Percentiles rank a stretch among this genome's conserved stretches.
These are phyloP conservation scores for Agriopis aurantiaria DNA, from an alignment of 2,888 invertebrate species.

Conservation along the genomic window DNA sequence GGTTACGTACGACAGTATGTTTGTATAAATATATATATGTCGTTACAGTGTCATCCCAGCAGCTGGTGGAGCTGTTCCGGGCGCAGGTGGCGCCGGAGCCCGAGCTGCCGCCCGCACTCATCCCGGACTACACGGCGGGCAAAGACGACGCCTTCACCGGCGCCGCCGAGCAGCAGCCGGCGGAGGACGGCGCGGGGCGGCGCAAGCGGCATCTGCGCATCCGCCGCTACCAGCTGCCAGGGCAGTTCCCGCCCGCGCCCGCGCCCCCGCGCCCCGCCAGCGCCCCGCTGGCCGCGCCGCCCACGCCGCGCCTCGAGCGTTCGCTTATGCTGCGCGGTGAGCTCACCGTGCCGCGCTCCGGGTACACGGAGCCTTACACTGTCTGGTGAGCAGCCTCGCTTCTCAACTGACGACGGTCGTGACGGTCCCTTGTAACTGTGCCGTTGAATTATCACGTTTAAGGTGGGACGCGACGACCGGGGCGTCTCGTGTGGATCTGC, in stretches of 20 bases:
- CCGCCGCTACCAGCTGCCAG: slow-evolving; percentile 29
- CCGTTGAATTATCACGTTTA: slow-evolving; percentile 16
- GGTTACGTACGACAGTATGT: background rate
- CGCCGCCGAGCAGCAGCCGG: slow-evolving; percentile 45
- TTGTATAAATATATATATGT: background rate
- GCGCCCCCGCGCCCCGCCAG: slow-evolving; percentile 13
- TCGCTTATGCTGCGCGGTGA: slow-evolving; percentile 61
- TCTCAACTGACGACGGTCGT: background rate
- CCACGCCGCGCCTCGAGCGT: slow-evolving; percentile 59
- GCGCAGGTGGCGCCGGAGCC: slow-evolving; percentile 59
- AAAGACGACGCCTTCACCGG: slow-evolving; percentile 26
- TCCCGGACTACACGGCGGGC: slow-evolving; percentile 50
- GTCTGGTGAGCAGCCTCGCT: slow-evolving; percentile 56
- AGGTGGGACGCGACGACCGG: slow-evolving; percentile 74
- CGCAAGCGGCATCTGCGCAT: slow-evolving; percentile 31
- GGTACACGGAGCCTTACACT: slow-evolving; percentile 69
- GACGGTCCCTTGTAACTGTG: background rate
- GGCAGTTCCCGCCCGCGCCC: slow-evolving; percentile 13
- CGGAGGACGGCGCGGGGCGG: background rate
- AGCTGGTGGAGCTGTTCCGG: slow-evolving; percentile 64
- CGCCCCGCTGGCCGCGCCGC: slow-evolving; percentile 40
- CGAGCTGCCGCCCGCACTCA: slow-evolving; percentile 64
- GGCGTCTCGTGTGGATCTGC: slow-evolving; percentile 65
- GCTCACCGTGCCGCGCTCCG: slow-evolving; percentile 67
- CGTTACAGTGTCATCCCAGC: slow-evolving; percentile 57